These are phyloP conservation scores for Anolis sagrei DNA, from an alignment of 2,113 vertebrate genomes.

Conservation along the genomic window DNA sequence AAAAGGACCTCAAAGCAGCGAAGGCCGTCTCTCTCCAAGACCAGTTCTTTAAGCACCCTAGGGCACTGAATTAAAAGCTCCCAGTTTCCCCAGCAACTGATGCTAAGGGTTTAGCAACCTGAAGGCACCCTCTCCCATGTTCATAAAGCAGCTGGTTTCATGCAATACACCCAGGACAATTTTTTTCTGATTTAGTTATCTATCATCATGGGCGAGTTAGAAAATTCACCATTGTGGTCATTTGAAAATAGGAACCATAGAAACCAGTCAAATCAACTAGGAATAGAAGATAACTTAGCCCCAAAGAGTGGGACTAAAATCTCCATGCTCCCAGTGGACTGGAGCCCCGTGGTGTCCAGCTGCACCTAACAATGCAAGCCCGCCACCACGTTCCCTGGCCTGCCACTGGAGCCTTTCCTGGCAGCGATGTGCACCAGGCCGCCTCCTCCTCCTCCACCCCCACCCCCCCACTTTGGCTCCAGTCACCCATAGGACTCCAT, in stretches of 20 bases:
- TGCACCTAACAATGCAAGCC: neutral
- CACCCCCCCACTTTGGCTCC: neutral
- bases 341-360: neutral
- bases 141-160: neutral
- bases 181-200: neutral
- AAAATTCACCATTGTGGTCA: neutral
- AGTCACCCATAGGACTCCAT: neutral
- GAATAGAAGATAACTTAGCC: neutral
- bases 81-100: neutral
- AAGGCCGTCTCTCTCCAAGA: slow-evolving; percentile 76
- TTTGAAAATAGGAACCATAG: neutral
- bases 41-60: slow-evolving; percentile 70
- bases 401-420: neutral
- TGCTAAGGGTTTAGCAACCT: neutral
- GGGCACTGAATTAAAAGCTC: neutral
- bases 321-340: neutral
- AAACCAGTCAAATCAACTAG: neutral
- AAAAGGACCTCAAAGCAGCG: slow-evolving; percentile 39
- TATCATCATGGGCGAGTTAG: neutral
- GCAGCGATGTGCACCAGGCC: neutral
- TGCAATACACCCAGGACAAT: neutral
- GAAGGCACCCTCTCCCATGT: neutral
- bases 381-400: neutral
- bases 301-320: neutral
- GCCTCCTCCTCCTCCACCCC: neutral